Evolutionary conservation across 2,888 invertebrate genomes (phyloP).

Genomic region (Sphecodes monilicornis): DNA sequence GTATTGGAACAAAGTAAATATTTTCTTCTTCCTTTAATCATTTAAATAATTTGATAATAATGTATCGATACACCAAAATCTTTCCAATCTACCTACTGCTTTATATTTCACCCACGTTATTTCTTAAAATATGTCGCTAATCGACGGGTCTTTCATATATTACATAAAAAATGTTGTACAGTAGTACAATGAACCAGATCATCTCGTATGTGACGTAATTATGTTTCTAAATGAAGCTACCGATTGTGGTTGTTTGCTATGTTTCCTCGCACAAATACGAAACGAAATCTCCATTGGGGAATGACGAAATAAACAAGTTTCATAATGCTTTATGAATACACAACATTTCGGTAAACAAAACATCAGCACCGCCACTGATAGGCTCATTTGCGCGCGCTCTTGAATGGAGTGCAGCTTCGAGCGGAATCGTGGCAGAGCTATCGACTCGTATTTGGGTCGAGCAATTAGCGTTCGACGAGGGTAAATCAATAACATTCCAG

Average conservation of each 20-base stretch:
- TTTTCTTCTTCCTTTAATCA: no score
- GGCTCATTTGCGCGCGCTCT: background rate
- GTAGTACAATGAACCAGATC: no score
- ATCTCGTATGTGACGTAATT: no score
- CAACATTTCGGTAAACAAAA: constrained; percentile 5
- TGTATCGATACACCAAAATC: no score
- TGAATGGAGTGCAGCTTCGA: background rate
- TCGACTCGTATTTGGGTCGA: constrained; percentile 16
- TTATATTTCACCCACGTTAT: no score
- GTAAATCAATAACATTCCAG: constrained; percentile 48
- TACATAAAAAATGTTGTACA: no score
- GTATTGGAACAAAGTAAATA: no score
- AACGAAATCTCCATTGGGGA: background rate
- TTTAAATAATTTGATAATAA: no score
- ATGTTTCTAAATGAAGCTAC: no score
- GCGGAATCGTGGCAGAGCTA: background rate
- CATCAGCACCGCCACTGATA: background rate
- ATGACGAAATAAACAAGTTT: background rate
- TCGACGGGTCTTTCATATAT: no score
- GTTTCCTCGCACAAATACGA: background rate
- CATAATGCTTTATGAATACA: background rate
- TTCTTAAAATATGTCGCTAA: no score
- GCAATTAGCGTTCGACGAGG: constrained; percentile 28
- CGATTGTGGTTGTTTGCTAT: background rate
- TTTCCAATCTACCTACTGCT: no score